These are phyloP conservation scores for Styela clava DNA, from an alignment of 23 tunicate genomes.

Conservation along the genomic window DNA sequence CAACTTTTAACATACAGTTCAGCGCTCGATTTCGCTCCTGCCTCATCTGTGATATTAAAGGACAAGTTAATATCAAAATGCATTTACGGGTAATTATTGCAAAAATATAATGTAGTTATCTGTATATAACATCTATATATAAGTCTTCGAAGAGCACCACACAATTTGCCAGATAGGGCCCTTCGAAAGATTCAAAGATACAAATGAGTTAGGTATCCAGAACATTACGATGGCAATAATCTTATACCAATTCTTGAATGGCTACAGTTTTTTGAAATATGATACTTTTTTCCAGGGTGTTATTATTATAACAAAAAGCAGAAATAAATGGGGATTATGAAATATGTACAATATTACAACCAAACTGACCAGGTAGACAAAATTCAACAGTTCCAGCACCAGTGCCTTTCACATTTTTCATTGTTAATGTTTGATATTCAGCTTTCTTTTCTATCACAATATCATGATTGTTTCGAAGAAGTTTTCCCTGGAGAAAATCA, in stretches of 20 bases:
- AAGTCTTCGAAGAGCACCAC: too few relatives aligned
- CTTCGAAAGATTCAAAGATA: too few relatives aligned
- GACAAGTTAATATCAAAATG: not conserved
- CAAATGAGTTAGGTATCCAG: too few relatives aligned
- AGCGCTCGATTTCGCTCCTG: constrained; percentile 12
- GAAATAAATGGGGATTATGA: too few relatives aligned
- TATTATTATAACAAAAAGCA: too few relatives aligned
- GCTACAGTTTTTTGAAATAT: too few relatives aligned
- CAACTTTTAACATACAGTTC: constrained; percentile 33
- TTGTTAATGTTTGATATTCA: constrained; percentile 33
- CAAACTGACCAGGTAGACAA: constrained; percentile 41
- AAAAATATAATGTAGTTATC: not conserved
- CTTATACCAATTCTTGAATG: too few relatives aligned
- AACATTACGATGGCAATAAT: too few relatives aligned
- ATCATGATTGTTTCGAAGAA: constrained; percentile 34
- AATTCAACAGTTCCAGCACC: constrained; percentile 36
- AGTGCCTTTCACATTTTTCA: constrained; percentile 42
- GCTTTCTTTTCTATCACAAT: constrained; percentile 36
- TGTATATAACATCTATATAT: too few relatives aligned
- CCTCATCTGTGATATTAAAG: constrained; percentile 20
- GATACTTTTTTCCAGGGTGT: too few relatives aligned
- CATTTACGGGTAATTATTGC: not conserved
- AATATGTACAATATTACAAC: too few relatives aligned
- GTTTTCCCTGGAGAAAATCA: constrained; percentile 23
- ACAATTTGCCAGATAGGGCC: too few relatives aligned